Evolutionary conservation across 2,797 vertebrate genomes (phyloP).

Genomic region (Psittacula derbiana): DNA sequence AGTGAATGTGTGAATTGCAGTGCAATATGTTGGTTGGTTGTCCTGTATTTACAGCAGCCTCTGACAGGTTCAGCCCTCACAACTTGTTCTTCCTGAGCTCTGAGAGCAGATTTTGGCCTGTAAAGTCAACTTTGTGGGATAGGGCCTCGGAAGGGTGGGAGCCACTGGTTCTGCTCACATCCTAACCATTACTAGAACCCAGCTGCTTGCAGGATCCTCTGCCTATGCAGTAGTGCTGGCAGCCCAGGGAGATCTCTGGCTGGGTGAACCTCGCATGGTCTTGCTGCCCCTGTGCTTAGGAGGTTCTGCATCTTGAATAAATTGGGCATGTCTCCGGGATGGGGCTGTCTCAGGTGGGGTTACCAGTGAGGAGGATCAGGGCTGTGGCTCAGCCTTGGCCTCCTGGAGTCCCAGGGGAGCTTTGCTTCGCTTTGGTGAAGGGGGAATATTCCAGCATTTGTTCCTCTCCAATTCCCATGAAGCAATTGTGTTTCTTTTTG

Average conservation of each 20-base stretch:
- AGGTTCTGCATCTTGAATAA: not conserved
- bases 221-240: fast-evolving
- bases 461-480: not conserved
- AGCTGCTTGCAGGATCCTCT: not conserved
- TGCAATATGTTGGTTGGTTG: not conserved
- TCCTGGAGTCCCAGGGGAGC: not conserved
- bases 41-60: not conserved
- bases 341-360: not conserved
- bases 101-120: not conserved
- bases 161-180: not conserved
- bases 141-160: not conserved
- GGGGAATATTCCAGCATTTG: not conserved
- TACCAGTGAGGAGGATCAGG: fast-evolving
- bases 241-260: not conserved
- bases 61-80: fast-evolving
- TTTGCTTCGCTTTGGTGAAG: not conserved
- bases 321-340: fast-evolving
- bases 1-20: not conserved
- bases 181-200: too few species aligned
- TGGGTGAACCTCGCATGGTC: not conserved
- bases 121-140: not conserved
- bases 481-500: not conserved
- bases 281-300: not conserved
- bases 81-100: not conserved
- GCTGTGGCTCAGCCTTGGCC: not conserved